phyloP scores from a whole-genome alignment of 1,140 invertebrate species.

The Hylyphantes graminicola region DNA sequence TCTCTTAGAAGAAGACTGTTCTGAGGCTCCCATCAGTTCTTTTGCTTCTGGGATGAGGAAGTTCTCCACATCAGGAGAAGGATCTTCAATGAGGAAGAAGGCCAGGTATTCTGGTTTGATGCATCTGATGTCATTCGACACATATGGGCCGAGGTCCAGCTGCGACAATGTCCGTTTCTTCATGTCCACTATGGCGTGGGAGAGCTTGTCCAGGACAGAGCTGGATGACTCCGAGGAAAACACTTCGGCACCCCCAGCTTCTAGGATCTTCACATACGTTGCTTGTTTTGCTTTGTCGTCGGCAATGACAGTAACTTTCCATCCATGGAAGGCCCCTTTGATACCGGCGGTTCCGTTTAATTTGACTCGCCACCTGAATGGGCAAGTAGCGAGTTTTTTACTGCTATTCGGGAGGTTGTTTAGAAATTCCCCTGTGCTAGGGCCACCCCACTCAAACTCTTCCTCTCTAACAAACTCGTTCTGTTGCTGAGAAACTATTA shows the following conservation, averaged over 20 bases:
- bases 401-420: background rate
- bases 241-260: conserved; percentile 43
- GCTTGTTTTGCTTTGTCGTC: conserved; percentile 38
- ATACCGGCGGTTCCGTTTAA: background rate
- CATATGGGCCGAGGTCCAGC: conserved; percentile 19
- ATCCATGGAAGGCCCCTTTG: conserved; percentile 49
- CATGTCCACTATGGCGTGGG: conserved; percentile 53
- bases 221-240: conserved; percentile 3
- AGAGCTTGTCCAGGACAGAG: conserved; percentile 1
- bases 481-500: conserved; percentile 75
- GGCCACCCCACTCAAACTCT: conserved; percentile 58
- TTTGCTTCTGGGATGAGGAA: conserved; percentile 66
- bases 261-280: conserved; percentile 51
- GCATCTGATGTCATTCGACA: conserved; percentile 65
- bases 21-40: background rate
- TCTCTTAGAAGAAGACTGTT: background rate
- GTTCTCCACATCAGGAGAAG: conserved; percentile 67
- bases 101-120: conserved; percentile 73
- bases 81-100: conserved; percentile 69
- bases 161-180: conserved; percentile 21
- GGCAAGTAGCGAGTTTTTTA: conserved; percentile 44
- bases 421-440: background rate
- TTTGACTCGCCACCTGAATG: conserved; percentile 47
- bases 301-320: conserved; percentile 53
- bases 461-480: conserved; percentile 73